Evolutionary conservation across 2,797 vertebrate genomes (phyloP).

Genomic region (Borostomias antarcticus): DNA sequence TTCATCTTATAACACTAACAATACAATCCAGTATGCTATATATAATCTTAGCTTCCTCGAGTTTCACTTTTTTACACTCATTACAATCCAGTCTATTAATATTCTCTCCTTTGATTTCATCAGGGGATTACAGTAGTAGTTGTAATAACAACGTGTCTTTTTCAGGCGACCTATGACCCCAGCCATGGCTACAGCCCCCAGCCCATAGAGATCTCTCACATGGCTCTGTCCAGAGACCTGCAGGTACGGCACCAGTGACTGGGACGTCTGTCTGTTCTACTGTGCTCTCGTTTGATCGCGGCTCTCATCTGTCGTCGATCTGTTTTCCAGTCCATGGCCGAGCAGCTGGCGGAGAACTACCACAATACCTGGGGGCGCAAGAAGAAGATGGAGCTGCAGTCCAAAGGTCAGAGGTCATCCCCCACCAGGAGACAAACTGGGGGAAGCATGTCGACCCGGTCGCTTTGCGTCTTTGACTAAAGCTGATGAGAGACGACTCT

Average conservation of each 20-base stretch:
- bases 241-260: slow-evolving; percentile 74
- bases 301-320: background rate
- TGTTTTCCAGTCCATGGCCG: slow-evolving; percentile 88
- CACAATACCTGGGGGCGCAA: slow-evolving; percentile 98
- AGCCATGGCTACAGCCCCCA: slow-evolving; percentile 92
- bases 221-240: slow-evolving; percentile 89
- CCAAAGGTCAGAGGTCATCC: slow-evolving; percentile 79
- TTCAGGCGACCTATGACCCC: slow-evolving; percentile 86
- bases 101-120: too few species aligned
- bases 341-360: slow-evolving; percentile 95
- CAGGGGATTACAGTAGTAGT: too few species aligned
- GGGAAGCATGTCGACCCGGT: background rate
- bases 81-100: too few species aligned
- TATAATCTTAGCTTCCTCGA: too few species aligned
- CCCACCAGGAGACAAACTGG: background rate
- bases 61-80: too few species aligned
- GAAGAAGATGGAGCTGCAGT: slow-evolving; percentile 91
- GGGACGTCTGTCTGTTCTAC: background rate
- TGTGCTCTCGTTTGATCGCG: too few species aligned
- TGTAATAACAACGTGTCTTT: slow-evolving; percentile 14
- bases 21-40: too few species aligned
- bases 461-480: background rate
- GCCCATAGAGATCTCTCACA: slow-evolving; percentile 85
- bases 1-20: too few species aligned
- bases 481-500: background rate